Evolutionary conservation across 1,140 invertebrate genomes (phyloP).

Genomic region (Drosophila funebris): DNA sequence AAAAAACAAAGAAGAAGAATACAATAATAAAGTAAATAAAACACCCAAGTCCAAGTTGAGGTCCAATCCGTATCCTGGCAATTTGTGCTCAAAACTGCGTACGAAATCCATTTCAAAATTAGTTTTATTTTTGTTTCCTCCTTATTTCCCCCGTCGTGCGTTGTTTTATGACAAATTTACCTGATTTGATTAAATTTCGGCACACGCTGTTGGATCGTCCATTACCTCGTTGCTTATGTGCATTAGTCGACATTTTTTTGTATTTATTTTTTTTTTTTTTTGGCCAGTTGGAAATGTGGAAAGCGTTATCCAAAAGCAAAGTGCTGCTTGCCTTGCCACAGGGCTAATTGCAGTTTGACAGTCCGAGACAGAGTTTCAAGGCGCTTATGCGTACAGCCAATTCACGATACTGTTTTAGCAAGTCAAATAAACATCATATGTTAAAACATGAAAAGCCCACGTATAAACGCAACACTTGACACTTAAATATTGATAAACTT

Average conservation of each 20-base stretch:
- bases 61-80: slow-evolving; percentile 39
- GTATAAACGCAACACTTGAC: too few relatives aligned
- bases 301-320: too few relatives aligned
- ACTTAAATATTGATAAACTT: too few relatives aligned
- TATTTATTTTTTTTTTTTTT: too few relatives aligned
- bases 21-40: slow-evolving; percentile 18
- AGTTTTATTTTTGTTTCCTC: slow-evolving; percentile 51
- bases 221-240: slow-evolving; percentile 23
- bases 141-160: slow-evolving; percentile 24
- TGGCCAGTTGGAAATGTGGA: too few relatives aligned
- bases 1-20: neutral
- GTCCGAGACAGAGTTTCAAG: too few relatives aligned
- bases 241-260: slow-evolving; percentile 48
- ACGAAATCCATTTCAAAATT: slow-evolving; percentile 82
- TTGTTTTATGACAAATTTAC: slow-evolving; percentile 83
- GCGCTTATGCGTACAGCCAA: too few relatives aligned
- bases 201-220: slow-evolving; percentile 26
- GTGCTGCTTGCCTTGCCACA: too few relatives aligned
- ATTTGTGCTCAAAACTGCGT: slow-evolving; percentile 81
- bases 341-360: too few relatives aligned
- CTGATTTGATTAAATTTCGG: slow-evolving; percentile 80
- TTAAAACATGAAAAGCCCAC: too few relatives aligned
- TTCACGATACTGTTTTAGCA: too few relatives aligned
- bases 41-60: slow-evolving; percentile 33
- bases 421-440: too few relatives aligned